Evolutionary conservation across 2,113 vertebrate species (phyloP), one percentile per base, ranked within the genome.

Genomic region (Grantiella picta): DNA sequence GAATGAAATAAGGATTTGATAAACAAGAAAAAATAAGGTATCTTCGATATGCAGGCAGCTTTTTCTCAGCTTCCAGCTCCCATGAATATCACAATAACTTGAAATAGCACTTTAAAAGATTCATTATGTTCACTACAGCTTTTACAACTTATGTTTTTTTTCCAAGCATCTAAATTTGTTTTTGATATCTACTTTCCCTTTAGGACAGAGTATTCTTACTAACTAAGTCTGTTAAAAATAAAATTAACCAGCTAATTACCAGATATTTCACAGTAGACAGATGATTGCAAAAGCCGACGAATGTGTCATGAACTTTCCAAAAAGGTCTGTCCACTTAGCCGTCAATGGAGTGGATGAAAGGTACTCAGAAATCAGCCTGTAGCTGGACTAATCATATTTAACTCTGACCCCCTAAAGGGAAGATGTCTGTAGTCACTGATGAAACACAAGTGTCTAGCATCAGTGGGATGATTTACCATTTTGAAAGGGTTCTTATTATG

Each of bases 1-100:
- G 36, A 90, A 76, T 65, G 52, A 94, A 94, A 86, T 64, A 92
- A 65, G 38, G 70, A 86, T 82, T 94, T 90, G 69, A 85, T 76
- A 96, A 93, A 76, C 35, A 78, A 72, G 52, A 47, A 81, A 83
- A 94, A 50, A 53, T 44, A 81, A 75, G 27, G 11, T 66, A 66
- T 31, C 45, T 90, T 86, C 27, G 5, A 59, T 86, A 65, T 68
- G 60, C 22, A 79, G 33, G 25, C 31, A 80, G 22, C 15, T 90
- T 89, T 91, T 86, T 69, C 42, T 90, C 54, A 77, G n/a, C 16
- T 78, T 90, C 38, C 18, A 40, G 7, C 20, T 92, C 25, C n/a
- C 22, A 57, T 49, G 54, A 66, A 84, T 89, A 85, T 71, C 80
- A 82, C 38, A 95, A 35, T 42, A 78, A 87, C 36, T 80, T 12